A percentile compares a stretch with the other conserved stretches of the same genome.
phyloP scores from a whole-genome alignment of 2,888 invertebrate species.

The Baccha elongata region DNA sequence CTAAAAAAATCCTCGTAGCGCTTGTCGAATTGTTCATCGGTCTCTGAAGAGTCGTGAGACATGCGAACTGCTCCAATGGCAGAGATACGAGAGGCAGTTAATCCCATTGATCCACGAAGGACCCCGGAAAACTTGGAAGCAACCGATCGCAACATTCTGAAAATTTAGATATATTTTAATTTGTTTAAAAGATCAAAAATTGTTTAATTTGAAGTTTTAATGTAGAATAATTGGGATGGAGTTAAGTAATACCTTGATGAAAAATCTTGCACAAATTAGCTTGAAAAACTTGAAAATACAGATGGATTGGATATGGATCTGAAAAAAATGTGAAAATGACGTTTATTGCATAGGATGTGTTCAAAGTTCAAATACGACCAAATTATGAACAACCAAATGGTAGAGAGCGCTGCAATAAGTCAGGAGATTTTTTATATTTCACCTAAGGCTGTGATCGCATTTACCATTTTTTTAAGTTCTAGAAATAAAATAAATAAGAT shows the following conservation, averaged over 20 bases:
- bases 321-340: conserved; percentile 60
- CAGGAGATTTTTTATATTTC: background rate
- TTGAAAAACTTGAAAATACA: conserved; percentile 42
- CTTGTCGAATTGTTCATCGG: conserved; percentile 93
- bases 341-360: conserved; percentile 19
- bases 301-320: no score
- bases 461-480: background rate
- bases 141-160: conserved; percentile 84
- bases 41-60: conserved; percentile 85
- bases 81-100: conserved; percentile 77
- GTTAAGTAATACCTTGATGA: conserved; percentile 78
- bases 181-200: background rate
- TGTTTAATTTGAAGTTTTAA: background rate
- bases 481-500: no score
- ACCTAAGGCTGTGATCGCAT: background rate
- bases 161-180: conserved; percentile 13
- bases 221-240: background rate
- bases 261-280: conserved; percentile 42
- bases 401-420: background rate
- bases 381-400: background rate
- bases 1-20: conserved; percentile 93
- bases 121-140: conserved; percentile 82
- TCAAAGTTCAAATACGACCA: conserved; percentile 2
- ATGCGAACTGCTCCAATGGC: conserved; percentile 78
- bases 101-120: conserved; percentile 79